Evolutionary conservation across 1,140 invertebrate species (phyloP).

Genomic region (Heliconius himera): DNA sequence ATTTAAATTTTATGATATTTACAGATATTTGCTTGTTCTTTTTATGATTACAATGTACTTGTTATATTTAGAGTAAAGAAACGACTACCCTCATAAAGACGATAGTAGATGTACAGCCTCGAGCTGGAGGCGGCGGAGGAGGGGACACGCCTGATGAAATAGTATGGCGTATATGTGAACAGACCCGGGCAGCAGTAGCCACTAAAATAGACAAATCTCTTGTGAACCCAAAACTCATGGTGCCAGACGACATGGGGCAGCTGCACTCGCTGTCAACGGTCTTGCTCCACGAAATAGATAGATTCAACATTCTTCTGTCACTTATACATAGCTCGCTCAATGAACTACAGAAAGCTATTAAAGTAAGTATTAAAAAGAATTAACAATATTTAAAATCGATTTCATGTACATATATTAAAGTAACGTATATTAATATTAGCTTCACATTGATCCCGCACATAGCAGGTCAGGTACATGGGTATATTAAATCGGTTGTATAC

Average conservation of each 20-base stretch:
- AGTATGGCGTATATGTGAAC: slow-evolving; percentile 87
- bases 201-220: slow-evolving; percentile 50
- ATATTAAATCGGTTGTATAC: too few relatives aligned
- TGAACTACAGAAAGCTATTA: slow-evolving; percentile 92
- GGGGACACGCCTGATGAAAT: slow-evolving; percentile 89
- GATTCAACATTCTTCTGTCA: slow-evolving; percentile 90
- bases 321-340: slow-evolving; percentile 87
- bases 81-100: slow-evolving; percentile 85
- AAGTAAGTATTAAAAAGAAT: slow-evolving; percentile 54
- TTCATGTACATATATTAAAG: too few relatives aligned
- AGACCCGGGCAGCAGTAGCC: slow-evolving; percentile 69
- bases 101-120: slow-evolving; percentile 89
- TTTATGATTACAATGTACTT: background rate
- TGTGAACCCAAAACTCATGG: slow-evolving; percentile 67
- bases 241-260: slow-evolving; percentile 78
- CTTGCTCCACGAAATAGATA: slow-evolving; percentile 91
- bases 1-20: too few relatives aligned
- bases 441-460: too few relatives aligned
- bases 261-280: slow-evolving; percentile 92
- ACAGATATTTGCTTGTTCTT: background rate
- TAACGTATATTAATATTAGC: too few relatives aligned
- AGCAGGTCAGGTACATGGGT: too few relatives aligned
- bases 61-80: slow-evolving; percentile 85
- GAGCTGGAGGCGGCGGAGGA: slow-evolving; percentile 80
- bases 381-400: too few relatives aligned